These are phyloP conservation scores for Tarsius wallacei DNA, from an alignment of 2,797 vertebrate genomes.

Conservation along the genomic window DNA sequence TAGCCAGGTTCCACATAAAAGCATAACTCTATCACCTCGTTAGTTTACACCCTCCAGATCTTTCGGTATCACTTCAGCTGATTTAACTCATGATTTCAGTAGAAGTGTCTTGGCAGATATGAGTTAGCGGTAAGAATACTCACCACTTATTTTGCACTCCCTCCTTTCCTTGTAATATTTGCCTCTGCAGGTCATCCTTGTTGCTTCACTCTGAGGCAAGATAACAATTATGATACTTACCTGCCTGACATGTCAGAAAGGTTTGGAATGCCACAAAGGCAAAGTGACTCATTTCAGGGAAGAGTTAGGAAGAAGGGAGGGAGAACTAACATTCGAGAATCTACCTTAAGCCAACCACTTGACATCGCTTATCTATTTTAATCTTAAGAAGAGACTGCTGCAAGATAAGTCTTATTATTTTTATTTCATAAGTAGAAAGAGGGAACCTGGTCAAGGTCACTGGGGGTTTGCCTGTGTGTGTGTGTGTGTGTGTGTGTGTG, in stretches of 20 bases:
- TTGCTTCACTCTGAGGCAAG: background rate
- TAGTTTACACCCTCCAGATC: background rate
- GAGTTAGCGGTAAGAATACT: background rate
- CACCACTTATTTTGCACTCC: background rate
- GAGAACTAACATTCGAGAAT: background rate
- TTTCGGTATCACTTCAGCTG: background rate
- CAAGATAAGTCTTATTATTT: constrained; percentile 36
- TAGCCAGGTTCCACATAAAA: constrained; percentile 26
- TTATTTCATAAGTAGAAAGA: constrained; percentile 45
- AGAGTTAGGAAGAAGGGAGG: background rate
- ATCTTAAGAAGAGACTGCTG: background rate
- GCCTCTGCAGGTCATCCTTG: background rate
- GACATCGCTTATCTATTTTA: background rate
- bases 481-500: background rate
- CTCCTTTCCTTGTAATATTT: background rate
- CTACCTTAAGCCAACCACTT: background rate
- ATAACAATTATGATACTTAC: background rate
- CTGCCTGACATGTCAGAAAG: background rate
- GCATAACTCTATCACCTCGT: background rate
- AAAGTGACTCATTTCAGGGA: background rate
- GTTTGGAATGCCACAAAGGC: too few relatives aligned
- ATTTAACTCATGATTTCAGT: background rate
- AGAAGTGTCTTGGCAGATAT: background rate
- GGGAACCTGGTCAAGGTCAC: background rate
- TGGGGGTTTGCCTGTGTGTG: background rate